Conservation (phyloP, 2,888 invertebrate species). For the Dryadula phaetusa region DNA sequence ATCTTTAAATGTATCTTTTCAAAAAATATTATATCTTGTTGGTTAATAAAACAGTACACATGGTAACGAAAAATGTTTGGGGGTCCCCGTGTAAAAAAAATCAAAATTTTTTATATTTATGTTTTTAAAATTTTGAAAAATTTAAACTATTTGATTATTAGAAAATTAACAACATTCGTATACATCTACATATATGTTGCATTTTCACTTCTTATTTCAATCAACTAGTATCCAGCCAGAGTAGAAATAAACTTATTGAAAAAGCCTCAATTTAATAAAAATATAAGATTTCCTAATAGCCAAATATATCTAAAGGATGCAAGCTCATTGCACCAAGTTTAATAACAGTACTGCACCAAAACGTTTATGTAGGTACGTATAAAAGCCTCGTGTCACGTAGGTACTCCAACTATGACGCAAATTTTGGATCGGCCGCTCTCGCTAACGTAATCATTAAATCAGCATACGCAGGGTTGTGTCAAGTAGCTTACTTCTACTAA, state of each 20-base stretch:
- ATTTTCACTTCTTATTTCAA: too few species aligned
- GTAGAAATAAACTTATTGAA: neutral
- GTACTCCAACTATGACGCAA: constrained; percentile 24
- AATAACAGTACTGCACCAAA: constrained; percentile 16
- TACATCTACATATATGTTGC: too few species aligned
- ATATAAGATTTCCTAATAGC: neutral
- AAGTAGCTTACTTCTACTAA: neutral
- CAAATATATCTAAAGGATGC: constrained; percentile 1
- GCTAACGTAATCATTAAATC: constrained; percentile 21
- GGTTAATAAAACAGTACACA: too few species aligned
- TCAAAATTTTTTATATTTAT: too few species aligned
- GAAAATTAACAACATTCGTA: too few species aligned
- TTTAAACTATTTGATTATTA: too few species aligned
- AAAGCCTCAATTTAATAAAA: neutral
- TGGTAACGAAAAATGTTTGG: too few species aligned
- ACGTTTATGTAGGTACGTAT: constrained; percentile 2
- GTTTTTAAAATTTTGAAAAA: too few species aligned
- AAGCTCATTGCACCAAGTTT: neutral
- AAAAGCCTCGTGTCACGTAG: constrained; percentile 22
- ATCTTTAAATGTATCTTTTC: neutral
- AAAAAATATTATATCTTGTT: too few species aligned
- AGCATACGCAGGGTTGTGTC: constrained; percentile 10
- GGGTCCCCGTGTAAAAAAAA: too few species aligned
- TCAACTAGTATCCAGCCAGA: too few species aligned
- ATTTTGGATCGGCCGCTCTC: constrained; percentile 23